These are phyloP conservation scores for Zonitis immaculata DNA, from an alignment of 2,888 invertebrate genomes.

Conservation along the genomic window DNA sequence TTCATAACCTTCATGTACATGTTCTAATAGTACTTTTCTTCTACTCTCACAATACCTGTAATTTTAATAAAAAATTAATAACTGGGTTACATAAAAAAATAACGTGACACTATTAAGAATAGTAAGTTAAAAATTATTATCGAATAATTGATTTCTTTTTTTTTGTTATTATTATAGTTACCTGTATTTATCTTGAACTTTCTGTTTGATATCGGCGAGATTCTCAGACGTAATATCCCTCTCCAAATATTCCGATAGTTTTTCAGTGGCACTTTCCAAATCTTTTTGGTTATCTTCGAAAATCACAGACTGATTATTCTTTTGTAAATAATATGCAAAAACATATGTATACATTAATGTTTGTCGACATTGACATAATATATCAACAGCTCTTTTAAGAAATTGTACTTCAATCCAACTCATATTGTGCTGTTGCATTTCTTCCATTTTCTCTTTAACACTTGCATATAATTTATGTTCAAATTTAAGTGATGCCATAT, in stretches of 20 bases:
- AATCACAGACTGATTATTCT: slow-evolving; percentile 98
- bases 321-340: slow-evolving; percentile 96
- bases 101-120: background rate
- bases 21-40: slow-evolving; percentile 90
- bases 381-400: slow-evolving; percentile 94
- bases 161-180: slow-evolving; percentile 37
- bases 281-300: slow-evolving; percentile 99
- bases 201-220: slow-evolving; percentile 95
- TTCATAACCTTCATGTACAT: slow-evolving; percentile 98
- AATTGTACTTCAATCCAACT: slow-evolving; percentile 99
- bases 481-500: slow-evolving; percentile 97
- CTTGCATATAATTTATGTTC: slow-evolving; percentile 95
- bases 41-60: slow-evolving; percentile 96
- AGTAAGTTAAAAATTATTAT: background rate
- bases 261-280: slow-evolving; percentile 96
- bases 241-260: slow-evolving; percentile 95
- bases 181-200: slow-evolving; percentile 98
- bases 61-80: slow-evolving; percentile 31
- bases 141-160: too few species aligned
- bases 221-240: slow-evolving; percentile 97
- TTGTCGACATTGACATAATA: slow-evolving; percentile 93
- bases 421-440: slow-evolving; percentile 99
- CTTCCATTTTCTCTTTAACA: slow-evolving; percentile 97
- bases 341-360: slow-evolving; percentile 99
- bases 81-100: slow-evolving; percentile 9